A percentile compares a stretch with the other conserved stretches of the same genome.
These are phyloP conservation scores for Macquaria australasica DNA, from an alignment of 2,113 vertebrate genomes.

Conservation along the genomic window DNA sequence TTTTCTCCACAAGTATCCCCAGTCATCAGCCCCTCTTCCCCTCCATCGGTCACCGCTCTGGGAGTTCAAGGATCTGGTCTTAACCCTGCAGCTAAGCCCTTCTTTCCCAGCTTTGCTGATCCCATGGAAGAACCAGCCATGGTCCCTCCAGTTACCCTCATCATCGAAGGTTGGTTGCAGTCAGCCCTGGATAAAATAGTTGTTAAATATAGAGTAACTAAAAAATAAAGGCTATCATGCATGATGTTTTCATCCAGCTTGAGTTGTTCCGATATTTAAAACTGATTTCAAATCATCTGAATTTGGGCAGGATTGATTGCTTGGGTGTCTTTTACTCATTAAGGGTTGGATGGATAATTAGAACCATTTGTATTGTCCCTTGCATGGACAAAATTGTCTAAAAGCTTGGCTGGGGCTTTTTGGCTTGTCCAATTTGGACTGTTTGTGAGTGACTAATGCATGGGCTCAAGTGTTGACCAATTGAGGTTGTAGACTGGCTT, in stretches of 20 bases:
- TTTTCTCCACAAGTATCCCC: slow-evolving; percentile 59
- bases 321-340: slow-evolving; percentile 29
- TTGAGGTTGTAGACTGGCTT: slow-evolving; percentile 60
- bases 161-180: slow-evolving; percentile 85
- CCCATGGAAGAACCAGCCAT: slow-evolving; percentile 64
- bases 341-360: slow-evolving; percentile 20
- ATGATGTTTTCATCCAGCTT: slow-evolving; percentile 45
- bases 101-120: slow-evolving; percentile 85
- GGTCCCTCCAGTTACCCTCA: slow-evolving; percentile 52
- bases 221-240: slow-evolving; percentile 25
- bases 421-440: slow-evolving; percentile 32
- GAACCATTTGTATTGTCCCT: slow-evolving; percentile 30
- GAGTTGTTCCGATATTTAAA: slow-evolving; percentile 38
- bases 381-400: slow-evolving; percentile 73
- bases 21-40: slow-evolving; percentile 55
- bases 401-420: slow-evolving; percentile 51
- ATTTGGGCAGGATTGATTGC: slow-evolving; percentile 23
- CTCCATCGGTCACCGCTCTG: neutral
- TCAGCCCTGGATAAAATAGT: slow-evolving; percentile 55
- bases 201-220: slow-evolving; percentile 21
- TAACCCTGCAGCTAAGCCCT: slow-evolving; percentile 85
- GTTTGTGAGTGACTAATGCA: slow-evolving; percentile 75
- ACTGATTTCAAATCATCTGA: slow-evolving; percentile 6
- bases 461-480: slow-evolving; percentile 35
- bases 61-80: slow-evolving; percentile 72